These are phyloP conservation scores for Ctenodactylus gundi DNA, from an alignment of 2,113 vertebrate species.

Conservation along the genomic window DNA sequence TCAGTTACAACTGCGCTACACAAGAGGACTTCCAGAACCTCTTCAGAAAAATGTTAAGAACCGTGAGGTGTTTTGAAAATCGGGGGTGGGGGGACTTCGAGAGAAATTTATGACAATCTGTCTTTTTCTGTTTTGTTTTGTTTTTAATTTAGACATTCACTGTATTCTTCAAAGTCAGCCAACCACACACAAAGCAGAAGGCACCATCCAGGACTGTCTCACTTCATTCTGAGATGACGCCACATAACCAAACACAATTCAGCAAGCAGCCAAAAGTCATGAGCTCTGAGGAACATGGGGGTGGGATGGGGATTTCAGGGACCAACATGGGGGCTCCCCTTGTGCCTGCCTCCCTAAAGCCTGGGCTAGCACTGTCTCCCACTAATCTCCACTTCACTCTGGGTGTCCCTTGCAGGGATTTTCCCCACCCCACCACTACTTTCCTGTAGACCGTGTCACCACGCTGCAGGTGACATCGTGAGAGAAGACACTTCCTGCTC, in stretches of 20 bases:
- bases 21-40: too few relatives aligned
- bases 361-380: too few relatives aligned
- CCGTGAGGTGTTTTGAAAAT: too few relatives aligned
- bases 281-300: fast-evolving
- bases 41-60: too few relatives aligned
- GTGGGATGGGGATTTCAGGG: background rate
- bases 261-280: background rate
- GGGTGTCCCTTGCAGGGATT: background rate
- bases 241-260: background rate
- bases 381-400: background rate
- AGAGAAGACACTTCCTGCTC: background rate
- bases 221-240: background rate
- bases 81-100: too few relatives aligned
- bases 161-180: too few relatives aligned
- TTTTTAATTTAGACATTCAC: too few relatives aligned
- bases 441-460: background rate
- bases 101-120: too few relatives aligned
- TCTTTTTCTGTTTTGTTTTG: too few relatives aligned
- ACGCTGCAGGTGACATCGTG: too few relatives aligned
- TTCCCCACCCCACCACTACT: background rate
- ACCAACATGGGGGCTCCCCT: background rate
- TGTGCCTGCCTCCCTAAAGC: background rate
- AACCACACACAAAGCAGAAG: background rate
- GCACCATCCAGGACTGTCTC: background rate
- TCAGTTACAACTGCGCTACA: too few relatives aligned